Base-by-base conservation (phyloP, 2,797 vertebrate genomes). In the Cuculus canorus region DNA sequence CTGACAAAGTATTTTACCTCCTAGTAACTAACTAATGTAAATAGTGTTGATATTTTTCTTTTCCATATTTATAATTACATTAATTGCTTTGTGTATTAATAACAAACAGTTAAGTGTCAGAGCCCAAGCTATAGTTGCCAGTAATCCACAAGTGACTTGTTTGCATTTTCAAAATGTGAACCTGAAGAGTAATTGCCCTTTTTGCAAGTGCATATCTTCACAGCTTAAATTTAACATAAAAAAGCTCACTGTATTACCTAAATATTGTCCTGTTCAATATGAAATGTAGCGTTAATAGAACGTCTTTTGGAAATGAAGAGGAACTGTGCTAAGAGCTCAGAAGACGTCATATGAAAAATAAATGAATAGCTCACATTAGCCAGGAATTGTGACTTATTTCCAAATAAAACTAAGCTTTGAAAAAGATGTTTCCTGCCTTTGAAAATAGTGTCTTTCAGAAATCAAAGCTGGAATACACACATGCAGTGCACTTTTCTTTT, bases 1-100 rank as follows among this genome's bases (percentile, higher is more conserved):
- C 95, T 96, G 94, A 93, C 94, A 85, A 87, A 92, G 95, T 92
- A 61, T 89, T 96, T 95, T 94, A 75, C 92, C 50, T 95, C 87
- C 84, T 78, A 92, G 90, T 91, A 94, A 80, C 68, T 75, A 72
- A 61, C 48, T 83, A 53, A 65, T 71, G 53, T 92, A 93, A 93
- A 86, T 78, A 94, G 37, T 25, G 35, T 66, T 89, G 81, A 22
- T 88, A 87, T 93, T 94, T 91, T 17, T 77, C 54, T 84, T 88
- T 83, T 82, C 43, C 57, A 32, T 85, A 89, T 95, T 96, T 96
- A 86, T 94, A 80, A 75, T 96, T 88, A 54, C 86, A 93, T 95
- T 95, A 95, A 94, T 95, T 92, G 86, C 86, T 91, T 72, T 84
- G 76, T 16, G 9, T 87, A 92, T 88, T 95, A 95, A 77, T 93